phyloP scores from a whole-genome alignment of 2,113 vertebrate genomes.

The Aix galericulata region DNA sequence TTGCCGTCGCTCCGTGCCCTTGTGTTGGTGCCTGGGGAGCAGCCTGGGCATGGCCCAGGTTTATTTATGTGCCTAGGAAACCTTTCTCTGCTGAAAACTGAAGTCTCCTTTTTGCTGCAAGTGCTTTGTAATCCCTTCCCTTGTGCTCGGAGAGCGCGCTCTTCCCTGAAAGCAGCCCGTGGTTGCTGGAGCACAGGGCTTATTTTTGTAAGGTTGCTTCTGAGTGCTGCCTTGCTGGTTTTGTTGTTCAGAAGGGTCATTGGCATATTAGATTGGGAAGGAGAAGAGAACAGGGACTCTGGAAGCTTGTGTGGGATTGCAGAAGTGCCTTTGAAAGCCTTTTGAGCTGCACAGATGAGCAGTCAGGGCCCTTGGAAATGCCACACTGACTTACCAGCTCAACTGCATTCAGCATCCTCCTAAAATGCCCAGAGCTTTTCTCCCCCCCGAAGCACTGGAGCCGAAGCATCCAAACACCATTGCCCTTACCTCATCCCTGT shows the following conservation, averaged over 20 bases:
- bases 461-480: neutral
- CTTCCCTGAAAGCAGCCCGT: neutral
- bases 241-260: neutral
- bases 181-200: neutral
- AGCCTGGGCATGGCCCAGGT: neutral
- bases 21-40: neutral
- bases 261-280: neutral
- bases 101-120: neutral
- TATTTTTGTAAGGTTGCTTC: neutral
- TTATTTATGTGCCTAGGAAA: neutral
- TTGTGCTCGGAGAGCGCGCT: neutral
- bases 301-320: neutral
- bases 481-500: accelerated
- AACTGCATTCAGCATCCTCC: neutral
- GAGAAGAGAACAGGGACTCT: neutral
- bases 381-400: neutral
- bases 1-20: neutral
- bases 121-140: neutral
- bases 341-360: neutral
- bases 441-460: neutral
- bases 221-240: neutral
- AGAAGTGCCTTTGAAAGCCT: neutral
- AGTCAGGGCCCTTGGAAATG: neutral
- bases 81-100: neutral
- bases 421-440: neutral